Evolutionary conservation across 2,888 invertebrate species (phyloP).

Genomic region (Ophion costatus): DNA sequence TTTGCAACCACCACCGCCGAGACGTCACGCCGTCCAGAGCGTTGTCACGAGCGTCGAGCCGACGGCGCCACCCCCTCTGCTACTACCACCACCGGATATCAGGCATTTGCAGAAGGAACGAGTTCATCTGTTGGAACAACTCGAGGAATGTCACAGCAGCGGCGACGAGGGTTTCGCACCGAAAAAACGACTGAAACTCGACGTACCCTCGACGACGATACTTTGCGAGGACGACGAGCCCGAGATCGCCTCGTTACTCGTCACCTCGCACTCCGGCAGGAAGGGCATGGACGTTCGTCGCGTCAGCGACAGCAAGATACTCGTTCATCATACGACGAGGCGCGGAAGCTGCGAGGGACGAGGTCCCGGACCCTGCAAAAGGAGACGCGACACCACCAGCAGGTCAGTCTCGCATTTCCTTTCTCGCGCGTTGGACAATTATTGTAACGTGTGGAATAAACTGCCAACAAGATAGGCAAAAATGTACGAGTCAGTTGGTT

Average conservation of each 20-base stretch:
- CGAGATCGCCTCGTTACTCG: slow-evolving; percentile 81
- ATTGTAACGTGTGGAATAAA: too few relatives aligned
- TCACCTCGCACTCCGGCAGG: slow-evolving; percentile 81
- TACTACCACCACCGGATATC: slow-evolving; percentile 86
- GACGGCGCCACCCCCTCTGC: slow-evolving; percentile 75
- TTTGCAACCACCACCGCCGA: slow-evolving; percentile 82
- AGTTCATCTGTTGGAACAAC: slow-evolving; percentile 88
- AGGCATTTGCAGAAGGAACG: slow-evolving; percentile 89
- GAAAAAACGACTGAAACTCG: slow-evolving; percentile 88
- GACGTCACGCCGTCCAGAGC: slow-evolving; percentile 85
- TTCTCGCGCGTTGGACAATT: neutral
- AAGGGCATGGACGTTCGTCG: slow-evolving; percentile 81
- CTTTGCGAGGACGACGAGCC: slow-evolving; percentile 81
- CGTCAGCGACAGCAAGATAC: slow-evolving; percentile 81
- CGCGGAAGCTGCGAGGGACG: slow-evolving; percentile 81
- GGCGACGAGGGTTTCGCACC: slow-evolving; percentile 88
- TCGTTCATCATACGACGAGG: slow-evolving; percentile 78
- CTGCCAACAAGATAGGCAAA: too few relatives aligned
- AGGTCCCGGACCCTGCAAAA: slow-evolving; percentile 80
- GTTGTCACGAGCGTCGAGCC: slow-evolving; percentile 85
- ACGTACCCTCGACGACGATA: slow-evolving; percentile 81
- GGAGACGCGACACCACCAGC: slow-evolving; percentile 80
- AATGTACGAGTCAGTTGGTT: too few relatives aligned
- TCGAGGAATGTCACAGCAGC: slow-evolving; percentile 89
- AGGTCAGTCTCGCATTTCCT: slow-evolving; percentile 70